phyloP scores from a whole-genome alignment of 2,797 vertebrate genomes.

The Oreochromis mossambicus region DNA sequence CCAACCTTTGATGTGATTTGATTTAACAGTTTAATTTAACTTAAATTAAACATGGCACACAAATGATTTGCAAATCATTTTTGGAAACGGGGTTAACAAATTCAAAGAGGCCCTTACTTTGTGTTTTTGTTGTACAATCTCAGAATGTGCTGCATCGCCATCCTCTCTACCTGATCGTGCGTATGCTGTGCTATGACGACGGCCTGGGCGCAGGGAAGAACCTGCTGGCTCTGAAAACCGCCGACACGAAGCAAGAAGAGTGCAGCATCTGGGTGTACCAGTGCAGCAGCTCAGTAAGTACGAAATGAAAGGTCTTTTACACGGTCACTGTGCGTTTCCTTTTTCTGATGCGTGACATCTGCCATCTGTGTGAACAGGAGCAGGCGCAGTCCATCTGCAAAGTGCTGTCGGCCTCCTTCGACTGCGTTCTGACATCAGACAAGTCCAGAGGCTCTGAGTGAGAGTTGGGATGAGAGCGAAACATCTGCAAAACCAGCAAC shows the following conservation, averaged over 20 bases:
- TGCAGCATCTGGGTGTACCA: conserved; percentile 97
- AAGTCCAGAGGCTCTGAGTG: conserved; percentile 80
- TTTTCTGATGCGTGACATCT: neutral
- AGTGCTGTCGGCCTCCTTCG: conserved; percentile 90
- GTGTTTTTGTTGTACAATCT: neutral
- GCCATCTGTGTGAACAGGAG: conserved; percentile 75
- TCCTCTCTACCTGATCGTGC: conserved; percentile 90
- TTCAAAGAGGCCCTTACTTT: neutral
- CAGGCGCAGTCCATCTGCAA: conserved; percentile 98
- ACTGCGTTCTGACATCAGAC: conserved; percentile 85
- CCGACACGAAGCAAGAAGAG: conserved; percentile 81
- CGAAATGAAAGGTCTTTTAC: neutral
- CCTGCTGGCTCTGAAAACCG: conserved; percentile 92
- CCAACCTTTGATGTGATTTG: neutral
- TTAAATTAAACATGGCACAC: neutral
- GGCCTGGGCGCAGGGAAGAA: conserved; percentile 92
- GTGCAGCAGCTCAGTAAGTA: conserved; percentile 90
- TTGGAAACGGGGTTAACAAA: neutral
- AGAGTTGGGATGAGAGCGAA: neutral
- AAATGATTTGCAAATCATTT: neutral
- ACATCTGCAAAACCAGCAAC: neutral
- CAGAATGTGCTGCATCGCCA: conserved; percentile 94
- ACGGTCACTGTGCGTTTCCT: neutral
- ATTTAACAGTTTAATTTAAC: neutral
- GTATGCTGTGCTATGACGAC: conserved; percentile 96